Conservation (phyloP, 2,797 vertebrate genomes). For the Mormyrus proboscirostris region DNA sequence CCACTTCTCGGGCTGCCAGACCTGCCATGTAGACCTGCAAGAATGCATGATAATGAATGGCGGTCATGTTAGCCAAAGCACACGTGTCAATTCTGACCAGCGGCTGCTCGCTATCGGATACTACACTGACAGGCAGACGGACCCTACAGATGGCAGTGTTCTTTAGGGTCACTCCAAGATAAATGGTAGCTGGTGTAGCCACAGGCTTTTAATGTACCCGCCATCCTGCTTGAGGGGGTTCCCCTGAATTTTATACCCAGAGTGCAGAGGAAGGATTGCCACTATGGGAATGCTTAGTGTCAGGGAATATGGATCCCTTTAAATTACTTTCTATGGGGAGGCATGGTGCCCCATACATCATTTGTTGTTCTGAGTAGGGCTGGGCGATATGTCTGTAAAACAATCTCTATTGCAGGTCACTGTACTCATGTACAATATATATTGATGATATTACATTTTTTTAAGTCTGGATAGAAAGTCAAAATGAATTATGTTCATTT, state of each 20-base stretch:
- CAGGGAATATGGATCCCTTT: neutral
- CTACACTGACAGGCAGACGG: slow-evolving; percentile 21
- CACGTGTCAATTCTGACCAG: neutral
- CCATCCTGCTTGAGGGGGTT: neutral
- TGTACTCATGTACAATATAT: neutral
- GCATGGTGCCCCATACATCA: neutral
- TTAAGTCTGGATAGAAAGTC: neutral
- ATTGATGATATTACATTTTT: neutral
- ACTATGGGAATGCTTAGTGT: neutral
- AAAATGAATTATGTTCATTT: neutral
- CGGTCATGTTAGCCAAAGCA: neutral
- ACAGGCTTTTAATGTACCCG: neutral
- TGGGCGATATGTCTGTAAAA: neutral
- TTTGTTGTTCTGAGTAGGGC: neutral
- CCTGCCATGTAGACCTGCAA: neutral
- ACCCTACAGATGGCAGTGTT: slow-evolving; percentile 29
- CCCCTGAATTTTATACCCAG: neutral
- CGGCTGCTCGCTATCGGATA: slow-evolving; percentile 26
- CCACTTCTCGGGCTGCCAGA: neutral
- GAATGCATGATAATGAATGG: neutral
- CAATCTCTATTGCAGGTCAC: neutral
- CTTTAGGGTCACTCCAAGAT: slow-evolving; percentile 39
- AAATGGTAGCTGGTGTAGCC: slow-evolving; percentile 25
- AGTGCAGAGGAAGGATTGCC: neutral
- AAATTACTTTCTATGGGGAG: neutral